A percentile compares a stretch with the other conserved stretches of the same genome.
Evolutionary conservation across 2,113 vertebrate genomes (phyloP).

Genomic region (Amphiprion ocellaris): DNA sequence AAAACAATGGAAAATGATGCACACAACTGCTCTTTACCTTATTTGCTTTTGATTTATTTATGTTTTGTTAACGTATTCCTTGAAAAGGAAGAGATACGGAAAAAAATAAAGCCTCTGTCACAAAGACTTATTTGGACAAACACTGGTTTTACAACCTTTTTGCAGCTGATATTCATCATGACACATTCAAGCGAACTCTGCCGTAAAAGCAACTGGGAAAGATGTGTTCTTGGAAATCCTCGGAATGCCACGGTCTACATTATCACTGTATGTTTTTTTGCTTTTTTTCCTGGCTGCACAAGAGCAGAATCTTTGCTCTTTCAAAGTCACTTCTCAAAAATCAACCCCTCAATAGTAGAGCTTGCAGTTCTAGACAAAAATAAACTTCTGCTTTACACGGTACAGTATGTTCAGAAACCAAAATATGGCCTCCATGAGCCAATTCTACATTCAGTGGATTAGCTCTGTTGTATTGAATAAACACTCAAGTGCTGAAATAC

Average conservation of each 20-base stretch:
- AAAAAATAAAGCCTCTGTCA: not conserved
- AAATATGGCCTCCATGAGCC: slow-evolving; percentile 13
- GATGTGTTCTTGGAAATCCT: slow-evolving; percentile 7
- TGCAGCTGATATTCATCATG: slow-evolving; percentile 4
- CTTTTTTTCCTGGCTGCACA: too few relatives aligned
- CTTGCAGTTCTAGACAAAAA: slow-evolving; percentile 1
- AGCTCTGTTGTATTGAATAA: slow-evolving; percentile 42
- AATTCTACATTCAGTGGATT: slow-evolving; percentile 19
- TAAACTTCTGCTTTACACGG: not conserved
- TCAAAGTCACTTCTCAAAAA: not conserved
- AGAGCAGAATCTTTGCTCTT: not conserved
- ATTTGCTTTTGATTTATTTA: not conserved
- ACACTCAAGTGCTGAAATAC: slow-evolving; percentile 36
- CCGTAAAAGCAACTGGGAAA: not conserved
- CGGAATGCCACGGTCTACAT: not conserved
- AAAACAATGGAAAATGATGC: not conserved
- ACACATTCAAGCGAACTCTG: not conserved
- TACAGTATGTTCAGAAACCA: not conserved
- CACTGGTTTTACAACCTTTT: slow-evolving; percentile 16
- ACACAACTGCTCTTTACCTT: not conserved
- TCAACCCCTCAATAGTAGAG: not conserved
- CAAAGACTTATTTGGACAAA: not conserved
- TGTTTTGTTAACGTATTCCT: not conserved
- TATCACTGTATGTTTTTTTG: not conserved
- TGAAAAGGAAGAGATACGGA: not conserved